Evolutionary conservation across 2,888 invertebrate species (phyloP).

Genomic region (Mechanitis mazaeus): DNA sequence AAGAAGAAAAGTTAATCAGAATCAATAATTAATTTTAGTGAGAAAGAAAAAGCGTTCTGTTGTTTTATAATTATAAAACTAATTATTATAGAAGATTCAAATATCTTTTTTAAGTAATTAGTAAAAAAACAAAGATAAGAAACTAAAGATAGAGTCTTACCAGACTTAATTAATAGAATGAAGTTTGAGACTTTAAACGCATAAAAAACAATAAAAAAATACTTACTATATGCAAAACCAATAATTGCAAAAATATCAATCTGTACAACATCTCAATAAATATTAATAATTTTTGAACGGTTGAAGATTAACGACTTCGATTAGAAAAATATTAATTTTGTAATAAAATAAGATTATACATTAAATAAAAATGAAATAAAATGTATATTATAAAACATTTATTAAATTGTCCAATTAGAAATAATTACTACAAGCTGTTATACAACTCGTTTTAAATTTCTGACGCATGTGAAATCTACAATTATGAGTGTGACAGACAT

Average conservation of each 20-base stretch:
- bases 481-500: conserved; percentile 26
- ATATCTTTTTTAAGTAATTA: too few species aligned
- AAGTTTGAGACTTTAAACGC: too few species aligned
- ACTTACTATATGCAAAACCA: conserved; percentile 15
- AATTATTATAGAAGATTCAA: too few species aligned
- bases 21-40: too few species aligned
- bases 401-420: conserved; percentile 28
- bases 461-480: conserved; percentile 36
- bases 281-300: not conserved
- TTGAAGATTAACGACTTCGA: not conserved
- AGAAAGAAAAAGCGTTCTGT: too few species aligned
- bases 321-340: not conserved
- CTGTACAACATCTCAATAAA: not conserved
- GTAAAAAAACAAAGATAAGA: too few species aligned
- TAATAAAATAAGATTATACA: not conserved
- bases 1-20: too few species aligned
- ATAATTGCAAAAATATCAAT: conserved; percentile 2
- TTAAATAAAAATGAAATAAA: not conserved
- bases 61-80: too few species aligned
- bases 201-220: not conserved
- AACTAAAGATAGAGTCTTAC: too few species aligned
- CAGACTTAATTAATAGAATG: too few species aligned
- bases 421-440: conserved; percentile 34
- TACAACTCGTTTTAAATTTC: conserved; percentile 36
- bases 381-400: conserved; percentile 20